Conservation (phyloP, 2,888 invertebrate species). For the Apeira syringaria region DNA sequence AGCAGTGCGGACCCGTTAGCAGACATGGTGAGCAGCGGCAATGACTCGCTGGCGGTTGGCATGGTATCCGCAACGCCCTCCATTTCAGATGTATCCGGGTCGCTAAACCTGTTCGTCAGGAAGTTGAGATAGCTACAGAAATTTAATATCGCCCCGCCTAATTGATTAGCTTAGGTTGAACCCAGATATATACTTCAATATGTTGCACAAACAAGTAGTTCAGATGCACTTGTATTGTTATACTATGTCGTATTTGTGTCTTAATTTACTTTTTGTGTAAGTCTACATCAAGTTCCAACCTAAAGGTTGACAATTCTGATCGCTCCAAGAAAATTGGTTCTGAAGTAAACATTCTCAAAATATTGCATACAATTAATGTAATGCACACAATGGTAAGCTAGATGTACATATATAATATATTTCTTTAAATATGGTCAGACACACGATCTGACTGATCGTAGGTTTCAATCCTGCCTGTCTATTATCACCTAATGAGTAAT, state of each 20-base stretch:
- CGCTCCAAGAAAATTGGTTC: conserved; percentile 11
- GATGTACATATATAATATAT: no score
- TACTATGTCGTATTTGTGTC: no score
- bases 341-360: no score
- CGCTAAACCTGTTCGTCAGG: conserved; percentile 59
- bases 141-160: conserved; percentile 31
- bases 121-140: conserved; percentile 43
- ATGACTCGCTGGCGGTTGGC: conserved; percentile 70
- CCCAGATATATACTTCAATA: conserved; percentile 1
- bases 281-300: conserved; percentile 11
- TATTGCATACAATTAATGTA: no score
- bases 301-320: conserved; percentile 11
- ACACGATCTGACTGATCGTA: no score
- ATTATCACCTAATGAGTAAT: no score
- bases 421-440: no score
- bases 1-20: conserved; percentile 69
- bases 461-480: no score
- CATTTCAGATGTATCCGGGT: conserved; percentile 77
- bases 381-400: no score
- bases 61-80: conserved; percentile 70
- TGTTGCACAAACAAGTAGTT: no score
- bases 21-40: conserved; percentile 66
- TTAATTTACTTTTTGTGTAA: no score
- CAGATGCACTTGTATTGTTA: no score
- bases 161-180: conserved; percentile 7